Percentiles rank a stretch among this genome's conserved stretches.
These are phyloP conservation scores for Acromyrmex echinatior DNA, from an alignment of 1,140 invertebrate genomes.

Conservation along the genomic window DNA sequence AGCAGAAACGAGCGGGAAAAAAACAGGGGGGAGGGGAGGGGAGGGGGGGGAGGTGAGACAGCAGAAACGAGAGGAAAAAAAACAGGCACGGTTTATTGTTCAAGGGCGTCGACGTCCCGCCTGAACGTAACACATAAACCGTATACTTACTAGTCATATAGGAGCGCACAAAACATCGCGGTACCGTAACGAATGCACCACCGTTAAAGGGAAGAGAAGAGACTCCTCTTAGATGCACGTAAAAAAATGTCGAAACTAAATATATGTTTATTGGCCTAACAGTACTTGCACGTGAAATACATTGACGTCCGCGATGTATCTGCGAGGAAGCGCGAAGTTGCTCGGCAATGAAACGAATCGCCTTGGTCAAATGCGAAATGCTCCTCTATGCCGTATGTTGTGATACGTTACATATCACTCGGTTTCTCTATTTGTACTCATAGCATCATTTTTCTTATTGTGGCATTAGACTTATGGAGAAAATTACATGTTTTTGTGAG, in stretches of 20 bases:
- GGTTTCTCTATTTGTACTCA: conserved; percentile 25
- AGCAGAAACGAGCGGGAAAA: conserved; percentile 27
- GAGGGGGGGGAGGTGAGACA: not conserved
- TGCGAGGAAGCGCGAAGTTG: not conserved
- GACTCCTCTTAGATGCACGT: conserved; percentile 6
- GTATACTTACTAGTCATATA: conserved; percentile 70
- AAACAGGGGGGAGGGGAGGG: not conserved
- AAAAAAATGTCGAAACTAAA: conserved; percentile 70
- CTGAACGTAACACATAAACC: conserved; percentile 71
- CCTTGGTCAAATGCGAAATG: not conserved
- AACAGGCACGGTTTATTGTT: conserved; percentile 67
- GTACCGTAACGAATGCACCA: conserved; percentile 75
- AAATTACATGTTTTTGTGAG: not conserved
- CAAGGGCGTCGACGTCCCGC: conserved; percentile 69
- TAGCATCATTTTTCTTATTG: not conserved
- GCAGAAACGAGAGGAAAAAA: conserved; percentile 31
- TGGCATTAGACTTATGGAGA: conserved; percentile 18
- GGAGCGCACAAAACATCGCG: conserved; percentile 60
- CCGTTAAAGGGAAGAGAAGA: conserved; percentile 68
- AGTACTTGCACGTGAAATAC: conserved; percentile 14
- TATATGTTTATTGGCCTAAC: conserved; percentile 41
- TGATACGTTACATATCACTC: conserved; percentile 5
- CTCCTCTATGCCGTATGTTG: conserved; percentile 37
- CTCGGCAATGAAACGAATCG: not conserved
- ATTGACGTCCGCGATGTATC: not conserved